Conservation (phyloP, 2,797 vertebrate species). For the Trachops cirrhosus region DNA sequence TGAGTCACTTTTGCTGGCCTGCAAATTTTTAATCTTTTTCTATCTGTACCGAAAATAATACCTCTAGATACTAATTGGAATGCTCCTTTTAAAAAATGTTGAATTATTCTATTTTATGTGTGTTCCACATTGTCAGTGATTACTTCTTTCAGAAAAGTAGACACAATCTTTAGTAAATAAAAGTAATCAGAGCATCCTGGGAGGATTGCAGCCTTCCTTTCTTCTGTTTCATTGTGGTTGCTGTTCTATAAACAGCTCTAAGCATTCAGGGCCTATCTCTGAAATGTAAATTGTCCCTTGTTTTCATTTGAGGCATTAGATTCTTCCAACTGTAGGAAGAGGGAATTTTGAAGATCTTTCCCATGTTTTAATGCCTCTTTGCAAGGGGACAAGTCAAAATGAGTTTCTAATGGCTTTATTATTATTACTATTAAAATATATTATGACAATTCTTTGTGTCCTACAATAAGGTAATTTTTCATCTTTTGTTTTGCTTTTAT, state of each 20-base stretch:
- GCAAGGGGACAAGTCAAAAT: not conserved
- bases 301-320: not conserved
- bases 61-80: not conserved
- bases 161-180: constrained; percentile 37
- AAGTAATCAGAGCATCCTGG: not conserved
- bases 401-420: not conserved
- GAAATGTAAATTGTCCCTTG: constrained; percentile 4
- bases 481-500: not conserved
- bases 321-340: not conserved
- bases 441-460: not conserved
- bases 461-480: not conserved
- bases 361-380: not conserved
- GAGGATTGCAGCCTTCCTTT: not conserved
- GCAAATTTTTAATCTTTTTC: not conserved
- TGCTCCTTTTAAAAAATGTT: not conserved
- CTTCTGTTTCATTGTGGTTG: not conserved
- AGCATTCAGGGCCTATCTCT: not conserved
- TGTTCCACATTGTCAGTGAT: not conserved
- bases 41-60: constrained; percentile 12
- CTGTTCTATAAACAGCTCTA: not conserved
- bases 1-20: constrained; percentile 35
- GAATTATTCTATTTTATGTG: constrained; percentile 26
- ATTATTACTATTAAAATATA: constrained; percentile 22
- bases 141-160: constrained; percentile 12
- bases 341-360: not conserved